These are phyloP conservation scores for Cyclopterus lumpus DNA, from an alignment of 2,797 vertebrate genomes.

Conservation along the genomic window DNA sequence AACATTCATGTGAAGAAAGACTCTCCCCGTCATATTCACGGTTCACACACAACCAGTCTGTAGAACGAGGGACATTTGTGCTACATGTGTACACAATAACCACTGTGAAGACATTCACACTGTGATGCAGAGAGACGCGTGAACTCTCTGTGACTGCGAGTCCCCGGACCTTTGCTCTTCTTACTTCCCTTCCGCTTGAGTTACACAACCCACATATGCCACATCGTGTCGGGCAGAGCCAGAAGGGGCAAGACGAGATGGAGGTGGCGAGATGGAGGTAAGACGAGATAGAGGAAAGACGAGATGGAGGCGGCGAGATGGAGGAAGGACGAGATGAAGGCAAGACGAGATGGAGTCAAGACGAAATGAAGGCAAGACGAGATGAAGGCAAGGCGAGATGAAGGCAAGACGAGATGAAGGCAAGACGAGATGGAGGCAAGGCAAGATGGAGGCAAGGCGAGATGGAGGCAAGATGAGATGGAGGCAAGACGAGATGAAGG, in stretches of 20 bases:
- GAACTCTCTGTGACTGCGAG: constrained; percentile 67
- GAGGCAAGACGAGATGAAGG: constrained; percentile 18
- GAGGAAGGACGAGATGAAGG: not conserved
- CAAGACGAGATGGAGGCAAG: constrained; percentile 6
- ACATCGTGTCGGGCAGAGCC: constrained; percentile 56
- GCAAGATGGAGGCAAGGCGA: not conserved
- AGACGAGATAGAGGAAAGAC: constrained; percentile 10
- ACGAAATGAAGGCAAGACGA: not conserved
- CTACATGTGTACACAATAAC: not conserved
- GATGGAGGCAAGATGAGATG: not conserved
- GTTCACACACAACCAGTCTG: not conserved
- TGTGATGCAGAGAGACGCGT: constrained; percentile 38
- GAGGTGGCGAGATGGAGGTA: not conserved
- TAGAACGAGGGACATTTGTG: constrained; percentile 1
- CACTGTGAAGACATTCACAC: constrained; percentile 11
- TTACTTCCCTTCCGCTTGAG: constrained; percentile 65
- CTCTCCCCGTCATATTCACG: not conserved
- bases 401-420: not conserved
- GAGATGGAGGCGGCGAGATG: not conserved
- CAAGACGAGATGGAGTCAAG: constrained; percentile 9
- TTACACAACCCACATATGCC: constrained; percentile 70
- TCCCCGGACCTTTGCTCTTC: constrained; percentile 37
- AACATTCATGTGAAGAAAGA: constrained; percentile 16
- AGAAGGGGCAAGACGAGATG: constrained; percentile 19
- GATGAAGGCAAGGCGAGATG: constrained; percentile 11